phyloP scores from a whole-genome alignment of 2,797 vertebrate species.

The Pseudomugil gertrudae region DNA sequence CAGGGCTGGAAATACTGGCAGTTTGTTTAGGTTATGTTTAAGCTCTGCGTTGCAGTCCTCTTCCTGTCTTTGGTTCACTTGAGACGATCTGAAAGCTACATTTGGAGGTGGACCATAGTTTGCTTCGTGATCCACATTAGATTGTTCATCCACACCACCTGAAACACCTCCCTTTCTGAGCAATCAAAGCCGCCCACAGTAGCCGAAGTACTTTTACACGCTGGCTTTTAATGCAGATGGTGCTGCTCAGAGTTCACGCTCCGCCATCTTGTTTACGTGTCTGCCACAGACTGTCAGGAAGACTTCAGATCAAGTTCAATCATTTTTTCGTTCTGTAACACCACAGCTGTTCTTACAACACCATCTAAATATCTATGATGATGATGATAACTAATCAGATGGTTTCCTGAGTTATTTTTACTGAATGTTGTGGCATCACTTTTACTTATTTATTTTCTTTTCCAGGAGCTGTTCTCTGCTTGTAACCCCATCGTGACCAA shows the following conservation, averaged over 20 bases:
- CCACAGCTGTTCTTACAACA: background rate
- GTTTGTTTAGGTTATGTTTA: too few species aligned
- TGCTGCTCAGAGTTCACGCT: too few species aligned
- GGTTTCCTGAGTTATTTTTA: background rate
- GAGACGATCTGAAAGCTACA: too few species aligned
- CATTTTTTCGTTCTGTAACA: background rate
- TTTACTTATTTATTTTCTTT: slow-evolving; percentile 17
- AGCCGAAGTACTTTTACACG: background rate
- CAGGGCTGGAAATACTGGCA: too few species aligned
- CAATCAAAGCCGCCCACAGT: background rate
- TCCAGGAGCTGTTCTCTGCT: slow-evolving; percentile 78
- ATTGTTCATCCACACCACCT: too few species aligned
- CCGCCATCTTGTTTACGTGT: background rate
- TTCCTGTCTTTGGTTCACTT: background rate
- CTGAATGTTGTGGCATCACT: background rate
- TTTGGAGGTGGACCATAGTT: too few species aligned
- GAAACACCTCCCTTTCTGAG: too few species aligned
- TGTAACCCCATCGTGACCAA: slow-evolving; percentile 92
- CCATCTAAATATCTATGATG: background rate
- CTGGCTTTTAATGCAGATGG: background rate
- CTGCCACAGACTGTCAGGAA: background rate
- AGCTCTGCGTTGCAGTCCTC: background rate
- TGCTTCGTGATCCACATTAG: too few species aligned
- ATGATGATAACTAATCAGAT: background rate
- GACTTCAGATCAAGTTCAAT: background rate